Percentiles rank a stretch among this genome's conserved stretches.
Evolutionary conservation across 2,113 vertebrate species (phyloP).

Genomic region (Lates calcarifer): DNA sequence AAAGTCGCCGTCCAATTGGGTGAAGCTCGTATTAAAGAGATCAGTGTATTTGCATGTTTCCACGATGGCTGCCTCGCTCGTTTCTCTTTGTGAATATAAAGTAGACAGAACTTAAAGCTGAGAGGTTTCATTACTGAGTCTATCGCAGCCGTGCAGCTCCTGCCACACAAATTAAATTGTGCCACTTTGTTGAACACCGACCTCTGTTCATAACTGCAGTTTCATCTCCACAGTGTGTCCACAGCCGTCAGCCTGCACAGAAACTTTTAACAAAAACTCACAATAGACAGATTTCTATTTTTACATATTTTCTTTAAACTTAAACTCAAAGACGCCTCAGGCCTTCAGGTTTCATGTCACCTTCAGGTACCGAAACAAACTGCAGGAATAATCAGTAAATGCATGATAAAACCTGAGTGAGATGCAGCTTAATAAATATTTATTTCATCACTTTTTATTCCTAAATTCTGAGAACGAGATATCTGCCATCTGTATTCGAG

Average conservation of each 20-base stretch:
- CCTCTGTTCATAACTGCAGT: constrained; percentile 45
- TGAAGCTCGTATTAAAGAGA: constrained; percentile 67
- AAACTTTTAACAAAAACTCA: neutral
- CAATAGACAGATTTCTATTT: neutral
- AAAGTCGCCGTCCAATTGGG: constrained; percentile 57
- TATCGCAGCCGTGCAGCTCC: constrained; percentile 50
- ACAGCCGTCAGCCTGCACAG: neutral
- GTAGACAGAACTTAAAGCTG: constrained; percentile 63
- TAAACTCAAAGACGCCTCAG: neutral
- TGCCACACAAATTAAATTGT: constrained; percentile 72
- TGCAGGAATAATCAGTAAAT: no score
- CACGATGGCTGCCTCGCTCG: constrained; percentile 62
- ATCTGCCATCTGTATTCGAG: no score
- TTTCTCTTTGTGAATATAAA: constrained; percentile 69
- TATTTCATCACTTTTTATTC: no score
- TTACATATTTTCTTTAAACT: neutral
- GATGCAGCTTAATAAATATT: no score
- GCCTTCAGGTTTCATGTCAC: neutral
- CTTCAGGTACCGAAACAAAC: neutral
- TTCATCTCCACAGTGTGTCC: constrained; percentile 36
- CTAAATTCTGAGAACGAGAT: no score
- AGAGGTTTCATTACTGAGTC: constrained; percentile 71
- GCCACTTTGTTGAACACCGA: constrained; percentile 71
- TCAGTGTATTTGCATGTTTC: constrained; percentile 75
- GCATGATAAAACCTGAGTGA: no score